phyloP scores from a whole-genome alignment of 2,888 invertebrate species.

The Dolomedes plantarius region DNA sequence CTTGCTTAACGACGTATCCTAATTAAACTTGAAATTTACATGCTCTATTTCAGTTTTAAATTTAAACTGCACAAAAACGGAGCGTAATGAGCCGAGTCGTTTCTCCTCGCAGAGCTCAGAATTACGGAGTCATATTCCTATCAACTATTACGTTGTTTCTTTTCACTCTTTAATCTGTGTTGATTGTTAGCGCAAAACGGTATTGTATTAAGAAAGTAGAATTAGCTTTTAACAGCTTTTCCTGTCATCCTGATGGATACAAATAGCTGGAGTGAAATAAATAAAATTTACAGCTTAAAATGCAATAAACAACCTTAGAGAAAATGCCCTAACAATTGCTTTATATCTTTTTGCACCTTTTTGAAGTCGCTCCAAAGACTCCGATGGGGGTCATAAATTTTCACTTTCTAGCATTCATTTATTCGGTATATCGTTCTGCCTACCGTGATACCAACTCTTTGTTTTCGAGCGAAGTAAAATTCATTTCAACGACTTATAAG shows the following conservation, averaged over 20 bases:
- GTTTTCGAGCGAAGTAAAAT: neutral
- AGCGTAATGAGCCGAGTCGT: neutral
- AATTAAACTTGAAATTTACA: constrained; percentile 2
- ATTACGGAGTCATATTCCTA: neutral
- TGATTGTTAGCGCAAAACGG: neutral
- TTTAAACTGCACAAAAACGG: neutral
- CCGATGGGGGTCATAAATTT: neutral
- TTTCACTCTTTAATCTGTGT: neutral
- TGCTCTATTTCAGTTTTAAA: neutral
- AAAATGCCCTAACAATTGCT: neutral
- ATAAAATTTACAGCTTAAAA: neutral
- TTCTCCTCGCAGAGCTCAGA: neutral
- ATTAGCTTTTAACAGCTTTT: neutral
- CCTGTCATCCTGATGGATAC: neutral
- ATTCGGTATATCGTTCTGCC: neutral
- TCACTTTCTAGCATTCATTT: neutral
- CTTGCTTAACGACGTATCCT: neutral
- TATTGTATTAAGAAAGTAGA: neutral
- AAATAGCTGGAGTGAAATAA: neutral
- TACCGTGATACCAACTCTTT: neutral
- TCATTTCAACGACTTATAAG: neutral
- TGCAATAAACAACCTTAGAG: neutral
- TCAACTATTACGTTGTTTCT: neutral
- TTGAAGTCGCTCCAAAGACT: neutral
- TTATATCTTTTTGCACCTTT: constrained; percentile 4